These are phyloP conservation scores for Andinoacara biseriatus DNA, from an alignment of 2,113 vertebrate species.

Conservation along the genomic window DNA sequence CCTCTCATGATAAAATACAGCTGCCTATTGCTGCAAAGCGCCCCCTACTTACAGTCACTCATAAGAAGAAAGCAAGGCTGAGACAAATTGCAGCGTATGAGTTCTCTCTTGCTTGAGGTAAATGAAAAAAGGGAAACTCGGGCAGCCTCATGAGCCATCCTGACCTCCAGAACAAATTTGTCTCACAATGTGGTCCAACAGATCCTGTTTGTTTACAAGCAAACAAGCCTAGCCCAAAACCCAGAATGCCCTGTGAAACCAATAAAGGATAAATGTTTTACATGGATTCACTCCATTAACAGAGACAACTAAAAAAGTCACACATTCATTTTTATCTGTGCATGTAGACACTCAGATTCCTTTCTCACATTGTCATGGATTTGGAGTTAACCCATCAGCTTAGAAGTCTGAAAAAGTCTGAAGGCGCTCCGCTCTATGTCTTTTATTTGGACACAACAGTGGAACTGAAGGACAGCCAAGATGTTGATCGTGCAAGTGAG, in stretches of 20 bases:
- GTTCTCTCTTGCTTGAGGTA: not conserved
- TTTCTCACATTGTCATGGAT: constrained; percentile 8
- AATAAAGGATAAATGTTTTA: not conserved
- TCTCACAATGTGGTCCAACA: constrained; percentile 22
- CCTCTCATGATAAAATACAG: not conserved
- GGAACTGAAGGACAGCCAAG: not conserved
- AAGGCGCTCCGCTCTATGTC: not conserved
- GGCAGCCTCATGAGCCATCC: not conserved
- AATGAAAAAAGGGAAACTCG: not conserved
- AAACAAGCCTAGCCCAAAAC: constrained; percentile 27
- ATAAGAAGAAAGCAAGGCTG: not conserved
- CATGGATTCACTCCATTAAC: not conserved
- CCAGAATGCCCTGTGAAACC: constrained; percentile 2
- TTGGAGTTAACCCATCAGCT: not conserved
- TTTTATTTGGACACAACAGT: not conserved
- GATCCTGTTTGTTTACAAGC: constrained; percentile 8
- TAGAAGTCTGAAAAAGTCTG: not conserved
- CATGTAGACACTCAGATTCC: constrained; percentile 46
- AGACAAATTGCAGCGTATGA: not conserved
- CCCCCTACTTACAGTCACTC: not conserved
- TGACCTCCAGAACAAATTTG: constrained; percentile 11
- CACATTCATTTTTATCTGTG: not conserved
- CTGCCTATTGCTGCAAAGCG: not conserved
- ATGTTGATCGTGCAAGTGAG: not conserved
- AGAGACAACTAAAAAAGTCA: not conserved